phyloP scores from a whole-genome alignment of 1,140 invertebrate species.

The Planococcus citri region DNA sequence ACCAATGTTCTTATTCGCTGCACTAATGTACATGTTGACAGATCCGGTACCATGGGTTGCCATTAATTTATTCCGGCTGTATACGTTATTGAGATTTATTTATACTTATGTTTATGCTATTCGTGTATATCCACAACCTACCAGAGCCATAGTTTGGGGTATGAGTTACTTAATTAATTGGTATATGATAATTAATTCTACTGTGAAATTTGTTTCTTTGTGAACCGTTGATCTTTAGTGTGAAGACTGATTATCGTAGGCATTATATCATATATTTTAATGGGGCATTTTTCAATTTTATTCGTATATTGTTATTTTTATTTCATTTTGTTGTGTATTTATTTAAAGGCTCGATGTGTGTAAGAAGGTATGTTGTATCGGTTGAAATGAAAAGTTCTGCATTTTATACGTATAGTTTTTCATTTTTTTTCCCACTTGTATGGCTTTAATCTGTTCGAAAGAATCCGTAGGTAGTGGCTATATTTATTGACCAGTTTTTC shows the following conservation, averaged over 20 bases:
- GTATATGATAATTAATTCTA: slow-evolving; percentile 40
- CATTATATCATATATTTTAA: too few species aligned
- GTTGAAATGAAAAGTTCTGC: background rate
- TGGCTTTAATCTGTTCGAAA: background rate
- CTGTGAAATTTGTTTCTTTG: slow-evolving; percentile 31
- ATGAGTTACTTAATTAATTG: slow-evolving; percentile 37
- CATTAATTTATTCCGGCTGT: slow-evolving; percentile 43
- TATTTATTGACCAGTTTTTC: too few species aligned
- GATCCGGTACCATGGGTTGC: slow-evolving; percentile 41
- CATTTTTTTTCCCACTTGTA: background rate
- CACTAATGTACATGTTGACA: slow-evolving; percentile 45
- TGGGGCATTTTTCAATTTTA: too few species aligned
- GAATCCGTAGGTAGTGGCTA: background rate
- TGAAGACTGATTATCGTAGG: background rate
- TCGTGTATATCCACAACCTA: slow-evolving; percentile 42
- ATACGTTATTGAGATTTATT: slow-evolving; percentile 41
- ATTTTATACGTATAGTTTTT: background rate
- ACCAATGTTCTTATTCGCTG: slow-evolving; percentile 45
- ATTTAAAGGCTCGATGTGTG: too few species aligned
- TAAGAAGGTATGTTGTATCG: background rate
- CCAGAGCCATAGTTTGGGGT: slow-evolving; percentile 41
- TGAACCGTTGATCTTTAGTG: background rate
- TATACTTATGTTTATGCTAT: slow-evolving; percentile 49
- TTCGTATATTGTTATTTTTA: too few species aligned
- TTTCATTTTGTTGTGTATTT: background rate